Evolutionary conservation across 2,113 vertebrate species (phyloP).

Genomic region (Rhinopithecus roxellana): DNA sequence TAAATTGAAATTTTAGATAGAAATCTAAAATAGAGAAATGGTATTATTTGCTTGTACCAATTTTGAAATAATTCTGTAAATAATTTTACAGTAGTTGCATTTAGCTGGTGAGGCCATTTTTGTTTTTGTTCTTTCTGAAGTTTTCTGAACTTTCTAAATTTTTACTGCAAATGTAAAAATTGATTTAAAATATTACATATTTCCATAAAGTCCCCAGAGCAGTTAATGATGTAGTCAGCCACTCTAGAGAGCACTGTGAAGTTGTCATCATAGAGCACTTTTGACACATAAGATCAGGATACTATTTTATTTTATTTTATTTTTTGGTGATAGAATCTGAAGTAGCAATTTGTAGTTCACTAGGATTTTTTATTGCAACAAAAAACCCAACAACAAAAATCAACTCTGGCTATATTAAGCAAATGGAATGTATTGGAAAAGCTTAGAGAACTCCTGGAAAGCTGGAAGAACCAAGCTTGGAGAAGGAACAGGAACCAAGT

Average conservation of each 20-base stretch:
- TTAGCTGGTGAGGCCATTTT: neutral
- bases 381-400: neutral
- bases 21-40: neutral
- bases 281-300: neutral
- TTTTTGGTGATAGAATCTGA: neutral
- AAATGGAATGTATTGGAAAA: slow-evolving; percentile 18
- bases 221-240: neutral
- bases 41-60: neutral
- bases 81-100: slow-evolving; percentile 3
- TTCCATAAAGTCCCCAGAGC: neutral
- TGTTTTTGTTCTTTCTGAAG: neutral
- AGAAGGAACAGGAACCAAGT: neutral
- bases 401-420: neutral
- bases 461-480: neutral
- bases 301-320: neutral
- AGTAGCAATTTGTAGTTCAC: neutral
- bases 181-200: slow-evolving; percentile 28
- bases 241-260: neutral
- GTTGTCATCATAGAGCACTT: neutral
- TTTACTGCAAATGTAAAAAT: neutral
- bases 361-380: neutral
- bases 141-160: neutral
- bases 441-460: slow-evolving; percentile 44
- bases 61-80: slow-evolving; percentile 28
- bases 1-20: neutral